Base-by-base conservation (phyloP, 2,888 invertebrate genomes). In the Metacarcinus magister region DNA sequence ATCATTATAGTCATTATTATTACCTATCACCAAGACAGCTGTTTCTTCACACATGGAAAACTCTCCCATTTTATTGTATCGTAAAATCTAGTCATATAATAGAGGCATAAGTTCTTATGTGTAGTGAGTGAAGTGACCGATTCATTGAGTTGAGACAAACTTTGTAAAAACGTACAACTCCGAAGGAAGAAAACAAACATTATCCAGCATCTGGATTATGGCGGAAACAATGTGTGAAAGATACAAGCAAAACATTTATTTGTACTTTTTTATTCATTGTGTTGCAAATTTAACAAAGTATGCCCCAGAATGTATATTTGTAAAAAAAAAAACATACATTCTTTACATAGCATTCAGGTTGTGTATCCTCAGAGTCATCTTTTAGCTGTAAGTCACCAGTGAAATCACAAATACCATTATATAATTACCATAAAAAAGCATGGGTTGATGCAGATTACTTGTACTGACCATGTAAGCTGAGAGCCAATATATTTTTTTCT, bases 391-490 rank as follows among this genome's bases (percentile, higher is more conserved):
- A 75, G 75, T n/a, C 75, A 75, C 75, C 75, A 75, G 75, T 75
- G 75, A 75, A 46, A 91, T 43, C 46, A 91, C 46, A 91, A n/a
- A 44, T 89, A 89, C 32, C 89, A 32, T 43, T 39, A 23, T 91
- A 44, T 23, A 44, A 23, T 39, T 90, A 46, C 90, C 46, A 19
- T 90, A 43, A 28, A 44, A 43, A 28, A 44, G 13, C 91, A 44
- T 44, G 43, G 43, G 28, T 91, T 23, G 39, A 39, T 91, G 43
- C 43, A 43, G 89, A 89, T 43, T 43, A 43, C 43, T 44, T 91
- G 44, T 43, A 44, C 43, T 91, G 91, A 91, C 32, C 46, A 23
- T 91, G 91, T 91, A 91, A 44, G 43, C 91, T 91, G 44, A 91
- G 46, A 44, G 91, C 75, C 75, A n/a, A 75, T 75, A 75, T 75